Conservation (phyloP, 2,888 invertebrate species). For the Drosophila fungiperda region DNA sequence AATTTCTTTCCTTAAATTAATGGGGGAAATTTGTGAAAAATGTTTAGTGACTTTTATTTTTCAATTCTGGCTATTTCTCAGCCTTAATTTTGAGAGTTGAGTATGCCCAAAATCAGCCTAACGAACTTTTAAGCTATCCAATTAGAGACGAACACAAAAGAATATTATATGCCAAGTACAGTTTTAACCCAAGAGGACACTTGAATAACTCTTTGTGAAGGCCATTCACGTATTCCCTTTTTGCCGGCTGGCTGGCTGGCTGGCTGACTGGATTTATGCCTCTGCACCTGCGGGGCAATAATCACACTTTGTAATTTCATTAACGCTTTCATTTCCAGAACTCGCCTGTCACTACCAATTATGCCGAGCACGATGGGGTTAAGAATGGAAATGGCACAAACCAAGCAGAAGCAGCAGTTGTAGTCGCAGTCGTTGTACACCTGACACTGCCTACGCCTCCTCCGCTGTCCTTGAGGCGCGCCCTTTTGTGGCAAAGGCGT, state of each 20-base stretch:
- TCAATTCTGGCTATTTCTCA: background rate
- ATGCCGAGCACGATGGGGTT: conserved; percentile 8
- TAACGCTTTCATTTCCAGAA: conserved; percentile 50
- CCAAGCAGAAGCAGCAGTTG: background rate
- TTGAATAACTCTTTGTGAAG: conserved; percentile 28
- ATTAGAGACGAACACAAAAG: background rate
- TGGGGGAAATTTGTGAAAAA: background rate
- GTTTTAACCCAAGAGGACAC: conserved; percentile 11
- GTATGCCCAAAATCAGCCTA: background rate
- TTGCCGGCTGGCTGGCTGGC: background rate
- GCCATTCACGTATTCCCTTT: conserved; percentile 23
- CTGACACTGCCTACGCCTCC: conserved; percentile 16
- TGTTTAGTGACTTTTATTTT: background rate
- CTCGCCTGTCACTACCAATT: conserved; percentile 50
- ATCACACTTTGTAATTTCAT: conserved; percentile 70
- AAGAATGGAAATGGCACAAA: background rate
- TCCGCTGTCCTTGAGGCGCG: conserved; percentile 16
- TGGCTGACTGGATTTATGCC: conserved; percentile 18
- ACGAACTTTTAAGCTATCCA: background rate
- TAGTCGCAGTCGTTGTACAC: background rate
- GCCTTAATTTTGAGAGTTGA: background rate
- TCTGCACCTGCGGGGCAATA: conserved; percentile 46
- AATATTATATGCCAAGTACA: conserved; percentile 9
- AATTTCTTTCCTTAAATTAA: background rate
- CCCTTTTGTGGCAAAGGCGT: conserved; percentile 13